These are phyloP conservation scores for Parazoanthus swiftii DNA, from an alignment of 92 coral and sea anemone genomes.

Conservation along the genomic window DNA sequence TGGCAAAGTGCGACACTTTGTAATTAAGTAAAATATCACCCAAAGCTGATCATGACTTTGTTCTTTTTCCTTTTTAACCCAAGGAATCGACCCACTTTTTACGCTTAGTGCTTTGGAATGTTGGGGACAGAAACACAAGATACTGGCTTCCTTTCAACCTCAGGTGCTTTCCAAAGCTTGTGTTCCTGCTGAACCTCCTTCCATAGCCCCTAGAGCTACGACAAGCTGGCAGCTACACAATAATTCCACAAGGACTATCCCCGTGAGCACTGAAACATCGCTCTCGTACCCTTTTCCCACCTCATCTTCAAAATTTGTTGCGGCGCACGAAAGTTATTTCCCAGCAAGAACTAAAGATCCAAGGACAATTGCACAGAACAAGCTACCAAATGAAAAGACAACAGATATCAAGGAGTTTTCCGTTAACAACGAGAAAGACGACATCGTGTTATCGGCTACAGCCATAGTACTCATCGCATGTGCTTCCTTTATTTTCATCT, in stretches of 20 bases:
- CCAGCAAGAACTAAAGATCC: neutral
- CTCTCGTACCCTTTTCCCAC: neutral
- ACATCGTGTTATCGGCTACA: slow-evolving; percentile 19
- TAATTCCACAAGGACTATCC: neutral
- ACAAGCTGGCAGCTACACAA: neutral
- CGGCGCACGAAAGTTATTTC: slow-evolving; percentile 22
- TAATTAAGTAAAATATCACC: neutral
- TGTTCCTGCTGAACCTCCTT: neutral
- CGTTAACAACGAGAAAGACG: neutral
- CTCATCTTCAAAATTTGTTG: neutral
- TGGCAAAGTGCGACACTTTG: too few species aligned
- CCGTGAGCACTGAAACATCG: neutral
- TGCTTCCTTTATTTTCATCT: slow-evolving; percentile 9
- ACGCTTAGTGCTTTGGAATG: slow-evolving; percentile 22
- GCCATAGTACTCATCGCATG: slow-evolving; percentile 18
- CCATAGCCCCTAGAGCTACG: neutral
- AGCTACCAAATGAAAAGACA: neutral
- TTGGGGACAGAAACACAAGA: slow-evolving; percentile 21
- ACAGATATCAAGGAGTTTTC: neutral
- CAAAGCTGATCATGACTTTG: neutral
- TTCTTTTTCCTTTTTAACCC: neutral
- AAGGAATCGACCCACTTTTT: slow-evolving; percentile 2
- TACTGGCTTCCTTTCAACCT: neutral
- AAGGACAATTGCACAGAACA: neutral
- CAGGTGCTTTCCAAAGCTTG: slow-evolving; percentile 10